Evolutionary conservation across 2,113 vertebrate species (phyloP).

Genomic region (Tonatia bakeri): DNA sequence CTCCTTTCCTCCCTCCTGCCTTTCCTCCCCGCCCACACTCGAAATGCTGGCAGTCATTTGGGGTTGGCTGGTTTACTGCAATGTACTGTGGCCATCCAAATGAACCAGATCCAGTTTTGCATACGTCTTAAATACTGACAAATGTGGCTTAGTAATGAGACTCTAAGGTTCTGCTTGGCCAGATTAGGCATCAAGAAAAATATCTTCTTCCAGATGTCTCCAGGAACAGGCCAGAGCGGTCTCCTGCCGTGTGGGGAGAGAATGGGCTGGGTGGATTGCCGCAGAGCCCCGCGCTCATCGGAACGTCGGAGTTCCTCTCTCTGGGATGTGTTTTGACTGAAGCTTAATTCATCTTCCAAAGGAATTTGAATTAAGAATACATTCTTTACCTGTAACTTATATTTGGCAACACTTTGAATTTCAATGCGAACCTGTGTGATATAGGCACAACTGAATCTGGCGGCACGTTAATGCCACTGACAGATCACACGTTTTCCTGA

Average conservation of each 20-base stretch:
- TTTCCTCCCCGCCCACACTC: accelerated
- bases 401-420: slow-evolving; percentile 66
- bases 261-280: neutral
- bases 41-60: neutral
- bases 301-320: slow-evolving; percentile 25
- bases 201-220: neutral
- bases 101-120: neutral
- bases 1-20: accelerated
- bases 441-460: slow-evolving; percentile 44
- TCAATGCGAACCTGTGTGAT: slow-evolving; percentile 25
- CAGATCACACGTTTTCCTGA: slow-evolving; percentile 54
- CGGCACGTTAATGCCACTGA: slow-evolving; percentile 30
- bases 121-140: neutral
- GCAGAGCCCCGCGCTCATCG: neutral
- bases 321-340: slow-evolving; percentile 56
- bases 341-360: slow-evolving; percentile 46
- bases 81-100: neutral
- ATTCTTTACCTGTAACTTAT: slow-evolving; percentile 47
- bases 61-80: neutral
- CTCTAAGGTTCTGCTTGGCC: neutral
- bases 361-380: slow-evolving; percentile 51
- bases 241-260: neutral
- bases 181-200: neutral
- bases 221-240: neutral
- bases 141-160: neutral